A percentile compares a stretch with the other conserved stretches of the same genome.
These are phyloP conservation scores for Apamea sordens DNA, from an alignment of 2,888 invertebrate genomes.

Conservation along the genomic window DNA sequence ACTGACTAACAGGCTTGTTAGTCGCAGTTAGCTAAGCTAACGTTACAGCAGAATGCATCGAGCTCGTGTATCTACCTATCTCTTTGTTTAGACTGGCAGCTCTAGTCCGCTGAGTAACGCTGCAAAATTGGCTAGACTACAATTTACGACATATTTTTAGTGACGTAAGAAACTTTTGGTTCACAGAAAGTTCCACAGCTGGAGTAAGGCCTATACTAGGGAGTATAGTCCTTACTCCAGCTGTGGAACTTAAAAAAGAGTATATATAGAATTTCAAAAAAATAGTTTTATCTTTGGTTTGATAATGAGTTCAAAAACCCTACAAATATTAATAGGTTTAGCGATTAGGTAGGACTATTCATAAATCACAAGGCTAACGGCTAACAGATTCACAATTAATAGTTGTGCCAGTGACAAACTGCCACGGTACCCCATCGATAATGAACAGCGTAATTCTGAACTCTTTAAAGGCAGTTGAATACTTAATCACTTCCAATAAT, in stretches of 20 bases:
- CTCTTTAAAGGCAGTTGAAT: neutral
- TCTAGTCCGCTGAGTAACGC: slow-evolving; percentile 4
- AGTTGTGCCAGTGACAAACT: neutral
- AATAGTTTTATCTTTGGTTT: neutral
- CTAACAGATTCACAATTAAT: slow-evolving; percentile 21
- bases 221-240: neutral
- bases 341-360: neutral
- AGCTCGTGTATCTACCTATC: neutral
- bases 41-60: slow-evolving; percentile 7
- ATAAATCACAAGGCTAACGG: slow-evolving; percentile 14
- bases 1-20: slow-evolving; percentile 21
- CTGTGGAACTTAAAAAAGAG: neutral
- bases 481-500: slow-evolving; percentile 15
- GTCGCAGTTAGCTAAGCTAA: slow-evolving; percentile 7
- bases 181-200: no score
- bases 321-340: neutral
- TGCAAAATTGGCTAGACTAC: slow-evolving; percentile 16
- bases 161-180: slow-evolving; percentile 12
- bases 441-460: slow-evolving; percentile 2
- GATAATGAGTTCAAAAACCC: neutral
- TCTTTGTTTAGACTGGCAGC: slow-evolving; percentile 17
- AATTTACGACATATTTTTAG: neutral
- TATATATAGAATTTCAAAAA: neutral
- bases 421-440: neutral
- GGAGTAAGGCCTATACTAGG: no score